Evolutionary conservation across 2,888 invertebrate genomes (phyloP), one percentile per base, ranked within the genome.

Genomic region (Mantis religiosa): DNA sequence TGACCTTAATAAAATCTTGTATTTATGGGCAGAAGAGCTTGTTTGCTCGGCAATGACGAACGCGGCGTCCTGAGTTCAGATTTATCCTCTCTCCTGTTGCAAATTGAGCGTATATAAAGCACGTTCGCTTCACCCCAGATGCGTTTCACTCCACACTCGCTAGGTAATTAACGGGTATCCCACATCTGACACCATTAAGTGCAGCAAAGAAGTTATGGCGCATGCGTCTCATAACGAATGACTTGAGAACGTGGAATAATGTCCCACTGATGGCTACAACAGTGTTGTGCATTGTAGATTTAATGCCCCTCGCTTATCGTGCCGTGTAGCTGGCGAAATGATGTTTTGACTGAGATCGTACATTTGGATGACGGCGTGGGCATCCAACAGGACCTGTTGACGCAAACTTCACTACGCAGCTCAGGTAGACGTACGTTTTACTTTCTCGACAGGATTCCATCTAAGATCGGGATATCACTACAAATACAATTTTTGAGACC

Each of bases 1-100:
- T 81, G 86, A 86, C 81, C 86, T 81, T 81, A 86, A 86, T 86
- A 86, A 86, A 81, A 81, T 28, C 47, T 15, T 7, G 54, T 81
- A 27, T 86, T 86, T 81, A 81, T 81, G 54, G 54, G 54, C 54
- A 71, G 54, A 71, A 71, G 20, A 71, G 54, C 54, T 71, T 71
- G 54, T 71, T 71, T 71, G 54, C 54, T 71, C 54, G 91, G 92
- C 83, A 28, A 28, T 83, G 91, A 89, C 92, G 91, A 90, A 92
- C 91, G 88, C 90, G 89, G 90, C 91, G 91, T 90, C 91, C 28
- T 3, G 83, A 7, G 83, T 28, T 83, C 28, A 30, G 83, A 83
- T 83, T 30, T 28, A 28, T 83, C 83, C 30, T 83, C 15, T 30
- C 28, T 14, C 83, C 83, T 30, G 54, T 71, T 71, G 54, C 54